Evolutionary conservation across 2,113 vertebrate species (phyloP), one percentile per base, ranked within the genome.

Genomic region (Oryzias javanicus): DNA sequence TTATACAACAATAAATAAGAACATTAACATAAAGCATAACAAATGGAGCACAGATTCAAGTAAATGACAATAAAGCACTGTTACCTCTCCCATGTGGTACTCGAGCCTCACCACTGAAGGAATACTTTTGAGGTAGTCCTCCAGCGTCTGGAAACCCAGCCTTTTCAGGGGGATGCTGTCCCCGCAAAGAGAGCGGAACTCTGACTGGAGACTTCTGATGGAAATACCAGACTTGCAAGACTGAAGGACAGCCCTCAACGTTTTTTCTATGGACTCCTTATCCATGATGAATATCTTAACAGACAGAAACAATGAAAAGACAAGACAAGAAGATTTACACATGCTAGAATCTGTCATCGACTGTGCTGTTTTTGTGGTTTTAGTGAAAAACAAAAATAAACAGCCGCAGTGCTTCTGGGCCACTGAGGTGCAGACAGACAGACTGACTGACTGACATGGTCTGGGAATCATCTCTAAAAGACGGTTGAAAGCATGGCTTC

Each of bases 201-300:
- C 94, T 14, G 67, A 59, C 81, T 94, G 94, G 25, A 98, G 90
- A 6, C 73, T 90, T 6, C 56, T 55, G 18, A 97, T 55, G 14
- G 85, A 81, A 74, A 98, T 41, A 0, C 96, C 95, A 0, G 67
- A 78, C 79, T 97, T 98, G 76, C 92, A 93, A 48, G 94, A 88
- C 82, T 94, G 94, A 25, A 98, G 91, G 35, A 97, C 94, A 52
- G 95, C 90, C 65, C 94, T 86, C 40, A 98, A 74, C 79, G 94
- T 92, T 83, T 96, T 98, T 45, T 93, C 91, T 40, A 92, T 80
- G 42, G 93, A 80, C 48, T 93, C 91, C 6, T 80, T 76, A 49
- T 96, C 93, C 53, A 35, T 35, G 8, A 12, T 10, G 29, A 91
- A 80, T 94, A 97, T 97, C 80, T 66, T 78, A 4, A 55, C 2